phyloP scores from a whole-genome alignment of 2,113 vertebrate species.

The Taurulus bubalis region DNA sequence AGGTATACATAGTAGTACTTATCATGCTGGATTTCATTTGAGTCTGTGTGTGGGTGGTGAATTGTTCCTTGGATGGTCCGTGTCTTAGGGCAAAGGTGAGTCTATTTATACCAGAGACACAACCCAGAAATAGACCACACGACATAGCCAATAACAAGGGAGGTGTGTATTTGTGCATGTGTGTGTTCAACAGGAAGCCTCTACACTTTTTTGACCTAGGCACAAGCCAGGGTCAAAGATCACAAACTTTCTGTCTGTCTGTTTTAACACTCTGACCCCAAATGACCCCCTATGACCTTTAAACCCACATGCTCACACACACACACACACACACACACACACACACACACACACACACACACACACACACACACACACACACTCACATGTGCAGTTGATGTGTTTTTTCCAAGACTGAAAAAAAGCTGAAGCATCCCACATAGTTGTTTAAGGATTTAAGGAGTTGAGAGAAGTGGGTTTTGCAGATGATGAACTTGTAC shows the following conservation, averaged over 20 bases:
- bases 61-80: conserved; percentile 31
- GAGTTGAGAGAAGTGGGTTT: too few relatives aligned
- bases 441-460: background rate
- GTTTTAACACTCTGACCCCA: conserved; percentile 62
- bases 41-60: conserved; percentile 22
- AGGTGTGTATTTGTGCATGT: conserved; percentile 11
- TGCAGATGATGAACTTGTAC: too few relatives aligned
- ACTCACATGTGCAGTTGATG: background rate
- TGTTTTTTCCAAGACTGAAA: background rate
- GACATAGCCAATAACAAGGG: conserved; percentile 53
- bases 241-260: conserved; percentile 65
- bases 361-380: conserved; percentile 12
- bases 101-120: conserved; percentile 75
- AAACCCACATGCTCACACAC: conserved; percentile 23
- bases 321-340: background rate
- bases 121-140: conserved; percentile 67
- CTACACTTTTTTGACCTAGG: conserved; percentile 64
- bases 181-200: conserved; percentile 33
- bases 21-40: background rate
- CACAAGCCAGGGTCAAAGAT: conserved; percentile 77
- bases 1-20: background rate
- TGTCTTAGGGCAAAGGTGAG: conserved; percentile 65
- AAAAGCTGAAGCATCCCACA: background rate
- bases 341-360: conserved; percentile 1
- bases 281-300: conserved; percentile 42